Evolutionary conservation across 2,888 invertebrate genomes (phyloP).

Genomic region (Drosophila phalerata): DNA sequence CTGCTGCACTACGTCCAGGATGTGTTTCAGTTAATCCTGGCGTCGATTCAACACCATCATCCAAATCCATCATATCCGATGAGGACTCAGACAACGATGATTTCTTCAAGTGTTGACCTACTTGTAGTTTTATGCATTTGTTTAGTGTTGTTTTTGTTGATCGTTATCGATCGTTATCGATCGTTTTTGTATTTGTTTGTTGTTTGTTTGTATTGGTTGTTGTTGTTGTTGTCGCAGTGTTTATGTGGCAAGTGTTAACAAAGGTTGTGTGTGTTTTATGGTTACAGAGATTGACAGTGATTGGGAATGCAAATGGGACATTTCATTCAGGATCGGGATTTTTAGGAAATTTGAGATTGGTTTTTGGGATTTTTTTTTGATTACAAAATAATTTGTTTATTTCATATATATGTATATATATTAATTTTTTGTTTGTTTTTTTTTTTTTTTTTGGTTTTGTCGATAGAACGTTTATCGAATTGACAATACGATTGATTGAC

Average conservation of each 20-base stretch:
- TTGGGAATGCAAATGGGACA: slow-evolving; percentile 29
- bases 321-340: slow-evolving; percentile 9
- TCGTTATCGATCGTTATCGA: slow-evolving; percentile 22
- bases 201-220: slow-evolving; percentile 27
- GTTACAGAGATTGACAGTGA: slow-evolving; percentile 35
- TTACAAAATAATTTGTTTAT: slow-evolving; percentile 16
- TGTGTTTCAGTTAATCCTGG: slow-evolving; percentile 85
- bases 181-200: slow-evolving; percentile 29
- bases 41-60: slow-evolving; percentile 90
- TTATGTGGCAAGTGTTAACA: slow-evolving; percentile 30
- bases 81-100: slow-evolving; percentile 94
- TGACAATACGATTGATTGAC: slow-evolving; percentile 54
- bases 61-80: slow-evolving; percentile 96
- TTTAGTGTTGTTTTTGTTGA: slow-evolving; percentile 64
- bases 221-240: slow-evolving; percentile 40
- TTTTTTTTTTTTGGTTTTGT: no score
- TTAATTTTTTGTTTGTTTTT: slow-evolving; percentile 2
- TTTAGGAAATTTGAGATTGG: slow-evolving; percentile 23
- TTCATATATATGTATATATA: slow-evolving; percentile 3
- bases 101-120: slow-evolving; percentile 96
- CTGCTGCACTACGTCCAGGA: slow-evolving; percentile 85
- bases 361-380: slow-evolving; percentile 38
- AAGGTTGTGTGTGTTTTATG: slow-evolving; percentile 23
- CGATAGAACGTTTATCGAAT: slow-evolving; percentile 23
- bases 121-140: slow-evolving; percentile 79